These are phyloP conservation scores for Gortyna flavago DNA, from an alignment of 2,888 invertebrate genomes.

Conservation along the genomic window DNA sequence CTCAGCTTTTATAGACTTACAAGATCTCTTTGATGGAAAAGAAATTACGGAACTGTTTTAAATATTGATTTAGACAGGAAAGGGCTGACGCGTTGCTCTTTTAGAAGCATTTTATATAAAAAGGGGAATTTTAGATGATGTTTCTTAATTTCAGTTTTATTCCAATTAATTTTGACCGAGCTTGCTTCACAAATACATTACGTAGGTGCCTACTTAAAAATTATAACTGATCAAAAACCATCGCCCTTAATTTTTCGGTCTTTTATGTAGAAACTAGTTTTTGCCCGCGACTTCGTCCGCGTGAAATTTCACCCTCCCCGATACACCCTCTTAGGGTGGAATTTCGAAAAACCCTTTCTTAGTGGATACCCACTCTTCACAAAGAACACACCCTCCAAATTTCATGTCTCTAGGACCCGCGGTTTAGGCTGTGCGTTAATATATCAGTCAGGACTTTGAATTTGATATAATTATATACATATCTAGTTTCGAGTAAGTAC, in stretches of 20 bases:
- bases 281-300: too few species aligned
- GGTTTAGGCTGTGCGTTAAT: too few species aligned
- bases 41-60: conserved; percentile 24
- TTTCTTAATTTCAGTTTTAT: background rate
- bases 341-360: too few species aligned
- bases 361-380: too few species aligned
- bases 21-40: conserved; percentile 42
- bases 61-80: conserved; percentile 32
- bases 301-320: too few species aligned
- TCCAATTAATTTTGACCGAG: background rate
- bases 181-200: background rate
- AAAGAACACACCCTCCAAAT: too few species aligned
- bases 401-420: too few species aligned
- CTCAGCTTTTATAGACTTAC: conserved; percentile 49
- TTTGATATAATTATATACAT: too few species aligned
- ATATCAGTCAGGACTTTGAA: too few species aligned
- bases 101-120: background rate
- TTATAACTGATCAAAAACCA: background rate
- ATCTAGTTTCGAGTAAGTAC: background rate
- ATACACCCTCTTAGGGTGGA: too few species aligned
- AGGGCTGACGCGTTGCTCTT: background rate
- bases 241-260: background rate
- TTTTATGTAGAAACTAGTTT: too few species aligned
- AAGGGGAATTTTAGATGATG: background rate
- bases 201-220: background rate